Evolutionary conservation across 1,140 invertebrate genomes (phyloP).

Genomic region (Thrips palmi): DNA sequence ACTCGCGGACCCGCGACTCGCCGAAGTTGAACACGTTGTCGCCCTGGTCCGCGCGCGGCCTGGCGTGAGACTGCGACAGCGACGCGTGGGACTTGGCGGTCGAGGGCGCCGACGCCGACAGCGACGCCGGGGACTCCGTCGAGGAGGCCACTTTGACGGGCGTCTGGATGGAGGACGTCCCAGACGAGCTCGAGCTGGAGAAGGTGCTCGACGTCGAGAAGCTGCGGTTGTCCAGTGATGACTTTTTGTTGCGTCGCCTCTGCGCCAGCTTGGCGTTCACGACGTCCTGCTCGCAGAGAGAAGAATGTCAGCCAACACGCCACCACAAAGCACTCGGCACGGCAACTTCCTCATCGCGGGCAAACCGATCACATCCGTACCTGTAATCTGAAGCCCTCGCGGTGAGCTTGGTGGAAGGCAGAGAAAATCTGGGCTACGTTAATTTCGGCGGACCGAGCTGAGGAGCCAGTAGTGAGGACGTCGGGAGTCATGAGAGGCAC

Average conservation of each 20-base stretch:
- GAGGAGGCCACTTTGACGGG: slow-evolving; percentile 13
- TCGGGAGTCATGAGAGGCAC: slow-evolving; percentile 39
- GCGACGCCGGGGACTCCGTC: not conserved
- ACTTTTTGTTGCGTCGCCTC: slow-evolving; percentile 43
- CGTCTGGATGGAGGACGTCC: slow-evolving; percentile 20
- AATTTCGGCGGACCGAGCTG: slow-evolving; percentile 22
- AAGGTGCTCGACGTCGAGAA: slow-evolving; percentile 25
- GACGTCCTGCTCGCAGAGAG: slow-evolving; percentile 29
- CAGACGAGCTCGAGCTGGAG: slow-evolving; percentile 27
- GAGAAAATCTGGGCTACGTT: slow-evolving; percentile 37
- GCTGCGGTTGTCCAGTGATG: slow-evolving; percentile 27
- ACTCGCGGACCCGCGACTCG: slow-evolving; percentile 32
- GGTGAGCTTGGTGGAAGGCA: slow-evolving; percentile 49
- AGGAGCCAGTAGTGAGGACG: slow-evolving; percentile 22
- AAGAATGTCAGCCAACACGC: too few species aligned
- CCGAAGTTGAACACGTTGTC: slow-evolving; percentile 31
- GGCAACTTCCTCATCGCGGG: too few species aligned
- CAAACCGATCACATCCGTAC: too few species aligned
- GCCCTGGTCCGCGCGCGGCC: slow-evolving; percentile 9
- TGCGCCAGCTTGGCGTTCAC: slow-evolving; percentile 50
- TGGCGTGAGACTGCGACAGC: too few species aligned
- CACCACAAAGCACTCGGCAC: too few species aligned
- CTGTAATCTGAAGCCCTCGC: slow-evolving; percentile 51
- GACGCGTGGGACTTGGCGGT: slow-evolving; percentile 13
- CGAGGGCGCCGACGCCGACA: slow-evolving; percentile 12